A percentile compares a stretch with the other conserved stretches of the same genome.
Conservation (phyloP, 2,113 vertebrate species). For the Dasyprocta punctata region DNA sequence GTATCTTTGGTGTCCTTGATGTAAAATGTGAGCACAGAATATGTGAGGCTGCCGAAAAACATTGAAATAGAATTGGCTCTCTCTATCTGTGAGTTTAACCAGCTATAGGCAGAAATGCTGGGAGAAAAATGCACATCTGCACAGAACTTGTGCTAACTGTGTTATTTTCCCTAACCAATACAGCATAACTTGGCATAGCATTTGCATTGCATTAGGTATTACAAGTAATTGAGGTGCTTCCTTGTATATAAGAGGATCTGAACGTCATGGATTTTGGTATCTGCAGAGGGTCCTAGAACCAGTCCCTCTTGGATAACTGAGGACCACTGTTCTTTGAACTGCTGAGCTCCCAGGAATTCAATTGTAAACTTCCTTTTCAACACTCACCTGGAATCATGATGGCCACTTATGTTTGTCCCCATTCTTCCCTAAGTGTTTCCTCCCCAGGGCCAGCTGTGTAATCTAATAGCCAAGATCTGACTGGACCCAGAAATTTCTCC, state of each 20-base stretch:
- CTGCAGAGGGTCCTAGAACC: background rate
- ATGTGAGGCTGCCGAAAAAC: background rate
- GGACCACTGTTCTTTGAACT: background rate
- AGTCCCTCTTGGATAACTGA: background rate
- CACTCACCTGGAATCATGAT: background rate
- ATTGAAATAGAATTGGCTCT: background rate
- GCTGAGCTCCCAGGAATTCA: background rate
- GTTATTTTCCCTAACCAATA: background rate
- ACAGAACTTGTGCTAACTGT: background rate
- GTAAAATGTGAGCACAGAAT: background rate
- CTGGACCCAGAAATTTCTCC: background rate
- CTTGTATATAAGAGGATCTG: background rate
- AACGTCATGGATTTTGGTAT: background rate
- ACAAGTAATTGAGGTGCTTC: background rate
- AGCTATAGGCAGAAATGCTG: background rate
- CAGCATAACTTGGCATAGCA: background rate
- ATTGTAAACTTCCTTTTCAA: background rate
- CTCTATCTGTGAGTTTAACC: background rate
- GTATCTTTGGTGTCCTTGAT: background rate
- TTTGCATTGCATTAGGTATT: background rate
- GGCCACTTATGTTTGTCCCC: background rate
- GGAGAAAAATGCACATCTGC: background rate
- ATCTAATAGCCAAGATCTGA: background rate
- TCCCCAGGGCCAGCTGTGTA: fast-evolving
- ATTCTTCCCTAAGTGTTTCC: background rate